A percentile compares a stretch with the other conserved stretches of the same genome.
Conservation (phyloP, 2,113 vertebrate species). For the Mesembrinibis cayennensis region DNA sequence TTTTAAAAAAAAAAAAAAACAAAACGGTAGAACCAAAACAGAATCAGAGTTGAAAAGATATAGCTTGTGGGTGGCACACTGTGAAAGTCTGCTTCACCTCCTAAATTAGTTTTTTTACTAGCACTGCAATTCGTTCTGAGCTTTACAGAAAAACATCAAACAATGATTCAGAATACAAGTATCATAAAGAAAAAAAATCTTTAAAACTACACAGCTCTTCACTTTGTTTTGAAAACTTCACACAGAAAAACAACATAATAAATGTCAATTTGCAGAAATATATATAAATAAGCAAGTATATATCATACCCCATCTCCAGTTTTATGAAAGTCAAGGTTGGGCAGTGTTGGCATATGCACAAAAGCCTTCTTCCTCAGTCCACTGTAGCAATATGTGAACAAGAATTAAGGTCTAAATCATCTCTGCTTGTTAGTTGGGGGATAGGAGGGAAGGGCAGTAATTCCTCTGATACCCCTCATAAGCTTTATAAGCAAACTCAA, state of each 20-base stretch:
- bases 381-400: slow-evolving; percentile 95
- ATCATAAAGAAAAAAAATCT: neutral
- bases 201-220: neutral
- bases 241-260: neutral
- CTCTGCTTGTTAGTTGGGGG: neutral
- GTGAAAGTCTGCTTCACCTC: neutral
- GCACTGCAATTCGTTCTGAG: neutral
- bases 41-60: neutral
- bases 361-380: slow-evolving; percentile 96
- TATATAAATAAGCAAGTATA: neutral
- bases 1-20: neutral
- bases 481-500: neutral
- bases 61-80: neutral
- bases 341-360: slow-evolving; percentile 95
- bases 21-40: neutral
- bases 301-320: slow-evolving; percentile 88
- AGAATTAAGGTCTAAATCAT: slow-evolving; percentile 79
- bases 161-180: neutral
- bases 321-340: slow-evolving; percentile 93
- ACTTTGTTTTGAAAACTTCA: neutral
- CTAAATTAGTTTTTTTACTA: neutral
- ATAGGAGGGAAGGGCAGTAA: neutral
- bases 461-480: neutral
- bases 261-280: neutral
- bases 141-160: neutral